Base-by-base conservation (phyloP, 2,888 invertebrate genomes). In the Syrphus vitripennis region DNA sequence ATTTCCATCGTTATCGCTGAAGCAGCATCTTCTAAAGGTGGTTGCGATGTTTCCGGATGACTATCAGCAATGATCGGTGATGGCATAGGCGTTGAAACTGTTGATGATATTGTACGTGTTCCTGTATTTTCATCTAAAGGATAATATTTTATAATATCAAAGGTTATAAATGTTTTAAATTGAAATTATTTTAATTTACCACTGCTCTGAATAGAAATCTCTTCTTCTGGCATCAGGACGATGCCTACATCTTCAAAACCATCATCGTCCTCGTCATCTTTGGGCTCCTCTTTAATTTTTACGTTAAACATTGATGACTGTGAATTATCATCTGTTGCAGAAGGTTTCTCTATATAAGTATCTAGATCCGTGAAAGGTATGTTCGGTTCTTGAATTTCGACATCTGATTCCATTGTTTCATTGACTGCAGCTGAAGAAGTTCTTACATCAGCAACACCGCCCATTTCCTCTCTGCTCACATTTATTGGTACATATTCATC, bases 281-380 rank as follows among this genome's bases (percentile, higher is more conserved):
- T 89, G 0, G 95, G 96, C 90, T 96, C 96, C 90, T 95, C 94
- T 89, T 96, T 96, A 88, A 96, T 94, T 92, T 94, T 95, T 24
- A 96, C 91, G 63, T 91, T 92, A 16, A 91, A 89, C 88, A 93
- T 92, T 4, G 90, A 89, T 21, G 89, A 78, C 50, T 88, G 89
- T 21, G 90, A 89, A 4, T 88, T 79, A 26, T 89, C 89, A 70
- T 90, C 90, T 16, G 83, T 74, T 53, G 88, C 79, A 4, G 88
- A 88, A 65, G 91, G 90, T 69, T 91, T 91, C 59, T 93, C 93
- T 31, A 90, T 90, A 75, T 92, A 91, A 3, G 90, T 91, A 80
- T 93, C 92, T 65, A 92, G 88, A 88, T 92, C 92, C 63, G 92
- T 92, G 67, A 92, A 92, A 14, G 92, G 92, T 89, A 93, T 93